Percentiles rank a stretch among this genome's conserved stretches.
Evolutionary conservation across 2,797 vertebrate genomes (phyloP).

Genomic region (Chaetodon trifasciatus): DNA sequence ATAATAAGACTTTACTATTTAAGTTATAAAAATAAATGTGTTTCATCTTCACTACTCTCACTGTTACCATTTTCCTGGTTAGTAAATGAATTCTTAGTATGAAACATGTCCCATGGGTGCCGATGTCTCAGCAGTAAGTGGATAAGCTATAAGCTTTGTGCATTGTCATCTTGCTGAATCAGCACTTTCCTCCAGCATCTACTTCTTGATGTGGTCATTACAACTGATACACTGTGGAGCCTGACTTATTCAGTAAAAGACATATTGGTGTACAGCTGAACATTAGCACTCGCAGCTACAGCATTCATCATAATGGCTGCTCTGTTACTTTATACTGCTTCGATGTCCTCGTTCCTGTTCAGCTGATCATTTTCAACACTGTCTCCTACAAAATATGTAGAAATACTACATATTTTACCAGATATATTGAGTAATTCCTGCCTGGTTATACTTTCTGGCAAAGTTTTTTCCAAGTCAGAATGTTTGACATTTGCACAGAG

Average conservation of each 20-base stretch:
- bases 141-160: neutral
- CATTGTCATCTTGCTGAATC: conserved; percentile 27
- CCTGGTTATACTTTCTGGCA: too few species aligned
- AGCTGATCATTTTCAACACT: neutral
- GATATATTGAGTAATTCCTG: too few species aligned
- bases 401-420: neutral
- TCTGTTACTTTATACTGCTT: conserved; percentile 5
- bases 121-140: conserved; percentile 14
- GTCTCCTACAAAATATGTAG: too few species aligned
- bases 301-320: neutral
- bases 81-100: conserved; percentile 8
- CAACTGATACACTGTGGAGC: conserved; percentile 30
- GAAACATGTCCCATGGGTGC: conserved; percentile 1
- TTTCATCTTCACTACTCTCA: neutral
- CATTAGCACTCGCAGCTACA: neutral
- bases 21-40: neutral
- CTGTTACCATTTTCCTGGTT: neutral
- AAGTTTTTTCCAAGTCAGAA: too few species aligned
- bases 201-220: conserved; percentile 9
- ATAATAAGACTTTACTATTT: too few species aligned
- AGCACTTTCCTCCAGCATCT: conserved; percentile 17
- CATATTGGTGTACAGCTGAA: neutral
- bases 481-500: too few species aligned
- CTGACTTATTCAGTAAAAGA: conserved; percentile 8
- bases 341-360: neutral